A percentile compares a stretch with the other conserved stretches of the same genome.
Conservation (phyloP, 2,888 invertebrate species). For the Acanthosepion lycidas region DNA sequence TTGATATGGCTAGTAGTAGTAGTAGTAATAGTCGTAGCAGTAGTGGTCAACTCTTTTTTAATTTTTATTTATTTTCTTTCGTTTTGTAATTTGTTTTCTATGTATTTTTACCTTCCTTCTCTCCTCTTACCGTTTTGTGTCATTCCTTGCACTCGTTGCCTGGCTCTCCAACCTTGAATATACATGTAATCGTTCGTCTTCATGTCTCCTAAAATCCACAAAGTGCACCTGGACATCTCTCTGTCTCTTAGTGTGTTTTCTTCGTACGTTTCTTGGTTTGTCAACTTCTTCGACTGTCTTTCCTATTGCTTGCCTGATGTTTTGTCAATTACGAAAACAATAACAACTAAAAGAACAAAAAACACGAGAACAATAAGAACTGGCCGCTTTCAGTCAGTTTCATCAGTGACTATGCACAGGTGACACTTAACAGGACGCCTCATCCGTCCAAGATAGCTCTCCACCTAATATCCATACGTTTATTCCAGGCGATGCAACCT, state of each 20-base stretch:
- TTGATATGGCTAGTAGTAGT: background rate
- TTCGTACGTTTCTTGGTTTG: background rate
- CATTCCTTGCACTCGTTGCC: background rate
- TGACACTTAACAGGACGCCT: background rate
- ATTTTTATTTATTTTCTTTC: background rate
- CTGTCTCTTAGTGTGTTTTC: background rate
- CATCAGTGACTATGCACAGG: background rate
- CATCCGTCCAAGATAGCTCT: background rate
- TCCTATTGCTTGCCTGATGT: background rate
- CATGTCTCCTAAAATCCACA: background rate
- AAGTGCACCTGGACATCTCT: slow-evolving; percentile 1
- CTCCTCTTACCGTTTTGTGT: background rate
- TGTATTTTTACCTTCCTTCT: background rate
- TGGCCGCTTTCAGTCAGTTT: background rate
- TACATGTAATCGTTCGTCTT: background rate
- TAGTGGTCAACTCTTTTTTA: background rate
- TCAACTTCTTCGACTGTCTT: background rate
- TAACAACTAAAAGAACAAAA: background rate
- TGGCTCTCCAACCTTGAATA: background rate
- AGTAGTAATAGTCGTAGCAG: background rate
- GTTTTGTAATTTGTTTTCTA: background rate
- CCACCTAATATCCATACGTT: background rate
- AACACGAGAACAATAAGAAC: background rate
- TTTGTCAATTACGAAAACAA: background rate
- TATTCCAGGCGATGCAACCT: slow-evolving; percentile 2